Evolutionary conservation across 2,888 invertebrate species (phyloP), one percentile per base, ranked within the genome.

Genomic region (Acronicta alni): DNA sequence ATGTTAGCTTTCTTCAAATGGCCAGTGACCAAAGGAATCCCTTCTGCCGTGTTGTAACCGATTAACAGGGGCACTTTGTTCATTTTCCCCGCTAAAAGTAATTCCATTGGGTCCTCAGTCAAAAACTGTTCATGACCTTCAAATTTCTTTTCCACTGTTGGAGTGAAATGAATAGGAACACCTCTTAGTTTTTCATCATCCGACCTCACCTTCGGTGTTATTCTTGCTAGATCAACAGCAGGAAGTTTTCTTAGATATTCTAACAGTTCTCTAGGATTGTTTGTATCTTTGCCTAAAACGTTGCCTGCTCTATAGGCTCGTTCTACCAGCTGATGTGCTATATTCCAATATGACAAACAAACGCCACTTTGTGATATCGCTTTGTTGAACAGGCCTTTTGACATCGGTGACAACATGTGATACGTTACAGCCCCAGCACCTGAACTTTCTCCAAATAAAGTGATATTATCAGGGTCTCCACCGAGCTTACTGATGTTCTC

Each of bases 401-500:
- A 91, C 84, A 90, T 85, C 0, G 90, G 89, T 2, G 93, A 92
- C 10, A 92, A 58, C 82, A 93, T 79, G 38, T 93, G 90, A 51
- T 84, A 86, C 0, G 89, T 90, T 0, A 89, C 89, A 10, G 89
- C 84, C 0, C 81, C 81, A 0, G 84, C 86, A 6, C 94, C 94
- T 6, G 93, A 89, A 66, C 92, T 91, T 60, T 92, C 89, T 0
- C 93, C 94, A 56, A 91, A 89, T 52, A 94, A 66, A 0, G 92
- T 92, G 20, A 92, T 79, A 60, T 89, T 88, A 6, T 87, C 74
- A 3, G 85, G 80, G 47, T 90, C 86, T 1, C 90, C 91, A 9
- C 91, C 91, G 58, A 91, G 90, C 12, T 80, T 65, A 1, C 55
- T 72, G 37, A 90, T 90, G 43, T 90, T 90, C 8, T 84, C 76